These are phyloP conservation scores for Perca schrenkii DNA, from an alignment of 2,113 vertebrate species.

Conservation along the genomic window DNA sequence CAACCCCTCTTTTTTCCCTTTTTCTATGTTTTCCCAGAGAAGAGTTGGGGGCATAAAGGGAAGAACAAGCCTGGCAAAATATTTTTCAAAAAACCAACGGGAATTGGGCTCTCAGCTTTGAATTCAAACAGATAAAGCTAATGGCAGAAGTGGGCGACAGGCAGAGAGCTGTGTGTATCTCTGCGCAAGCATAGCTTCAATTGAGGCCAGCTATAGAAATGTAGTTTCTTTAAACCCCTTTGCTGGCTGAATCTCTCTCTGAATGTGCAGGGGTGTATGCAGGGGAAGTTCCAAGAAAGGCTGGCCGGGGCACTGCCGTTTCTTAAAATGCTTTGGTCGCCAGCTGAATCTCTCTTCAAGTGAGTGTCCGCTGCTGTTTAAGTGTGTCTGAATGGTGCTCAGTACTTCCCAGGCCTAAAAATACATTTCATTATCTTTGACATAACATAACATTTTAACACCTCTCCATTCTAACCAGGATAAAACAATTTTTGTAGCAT, in stretches of 20 bases:
- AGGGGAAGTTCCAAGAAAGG: conserved; percentile 63
- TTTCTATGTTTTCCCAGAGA: conserved; percentile 56
- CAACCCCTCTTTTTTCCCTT: neutral
- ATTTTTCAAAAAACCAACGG: conserved; percentile 58
- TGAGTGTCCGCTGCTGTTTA: conserved; percentile 15
- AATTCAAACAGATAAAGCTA: conserved; percentile 72
- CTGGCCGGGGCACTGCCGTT: conserved; percentile 58
- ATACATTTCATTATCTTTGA: conserved; percentile 11
- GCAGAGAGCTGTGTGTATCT: conserved; percentile 46
- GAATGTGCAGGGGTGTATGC: conserved; percentile 65
- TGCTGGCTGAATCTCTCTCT: conserved; percentile 55
- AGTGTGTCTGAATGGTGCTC: conserved; percentile 15
- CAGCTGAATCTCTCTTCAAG: conserved; percentile 47
- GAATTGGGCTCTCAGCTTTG: conserved; percentile 67
- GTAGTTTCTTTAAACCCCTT: conserved; percentile 62
- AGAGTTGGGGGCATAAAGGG: conserved; percentile 61
- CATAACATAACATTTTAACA: neutral
- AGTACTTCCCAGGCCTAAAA: neutral
- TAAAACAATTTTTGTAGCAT: neutral
- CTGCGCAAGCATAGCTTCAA: conserved; percentile 40
- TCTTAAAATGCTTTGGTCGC: conserved; percentile 46
- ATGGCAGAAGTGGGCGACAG: conserved; percentile 68
- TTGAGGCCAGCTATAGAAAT: conserved; percentile 70
- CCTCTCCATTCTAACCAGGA: neutral
- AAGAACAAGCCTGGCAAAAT: conserved; percentile 72